Evolutionary conservation across 2,797 vertebrate species (phyloP).

Genomic region (Oryzias dopingdopingensis): DNA sequence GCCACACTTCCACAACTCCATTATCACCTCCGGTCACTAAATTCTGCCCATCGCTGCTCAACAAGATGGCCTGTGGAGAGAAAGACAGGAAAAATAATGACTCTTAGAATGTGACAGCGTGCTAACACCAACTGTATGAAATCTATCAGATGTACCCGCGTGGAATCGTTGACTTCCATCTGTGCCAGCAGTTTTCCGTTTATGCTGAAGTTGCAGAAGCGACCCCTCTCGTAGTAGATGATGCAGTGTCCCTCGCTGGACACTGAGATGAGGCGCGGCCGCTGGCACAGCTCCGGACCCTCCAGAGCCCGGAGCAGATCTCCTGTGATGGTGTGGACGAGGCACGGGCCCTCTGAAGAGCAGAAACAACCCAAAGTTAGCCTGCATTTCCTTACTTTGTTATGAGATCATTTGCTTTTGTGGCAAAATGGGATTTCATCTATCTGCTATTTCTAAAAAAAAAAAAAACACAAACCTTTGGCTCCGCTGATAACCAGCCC

Average conservation of each 20-base stretch:
- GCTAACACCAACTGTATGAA: not conserved
- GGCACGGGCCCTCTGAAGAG: slow-evolving; percentile 89
- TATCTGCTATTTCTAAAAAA: not conserved
- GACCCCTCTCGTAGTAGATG: slow-evolving; percentile 96
- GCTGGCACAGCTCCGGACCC: slow-evolving; percentile 88
- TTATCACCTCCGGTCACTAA: slow-evolving; percentile 97
- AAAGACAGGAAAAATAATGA: no score
- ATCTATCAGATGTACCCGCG: slow-evolving; percentile 80
- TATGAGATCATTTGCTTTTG: no score
- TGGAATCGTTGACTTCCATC: slow-evolving; percentile 98
- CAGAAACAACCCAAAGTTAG: not conserved
- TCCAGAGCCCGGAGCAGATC: slow-evolving; percentile 91
- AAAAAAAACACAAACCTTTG: slow-evolving; percentile 82
- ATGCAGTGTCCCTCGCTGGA: slow-evolving; percentile 97
- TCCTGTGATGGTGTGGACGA: slow-evolving; percentile 94
- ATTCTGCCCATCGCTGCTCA: slow-evolving; percentile 98
- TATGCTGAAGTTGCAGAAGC: slow-evolving; percentile 99
- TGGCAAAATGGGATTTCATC: not conserved
- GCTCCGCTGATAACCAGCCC: slow-evolving; percentile 94
- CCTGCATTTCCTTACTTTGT: no score
- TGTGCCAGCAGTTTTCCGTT: slow-evolving; percentile 97
- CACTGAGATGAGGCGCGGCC: slow-evolving; percentile 90
- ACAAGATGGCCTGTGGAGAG: slow-evolving; percentile 85
- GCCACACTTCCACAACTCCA: slow-evolving; percentile 98
- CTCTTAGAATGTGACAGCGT: not conserved